phyloP scores from a whole-genome alignment of 2,888 invertebrate species.

The Tanytarsus gracilentus region DNA sequence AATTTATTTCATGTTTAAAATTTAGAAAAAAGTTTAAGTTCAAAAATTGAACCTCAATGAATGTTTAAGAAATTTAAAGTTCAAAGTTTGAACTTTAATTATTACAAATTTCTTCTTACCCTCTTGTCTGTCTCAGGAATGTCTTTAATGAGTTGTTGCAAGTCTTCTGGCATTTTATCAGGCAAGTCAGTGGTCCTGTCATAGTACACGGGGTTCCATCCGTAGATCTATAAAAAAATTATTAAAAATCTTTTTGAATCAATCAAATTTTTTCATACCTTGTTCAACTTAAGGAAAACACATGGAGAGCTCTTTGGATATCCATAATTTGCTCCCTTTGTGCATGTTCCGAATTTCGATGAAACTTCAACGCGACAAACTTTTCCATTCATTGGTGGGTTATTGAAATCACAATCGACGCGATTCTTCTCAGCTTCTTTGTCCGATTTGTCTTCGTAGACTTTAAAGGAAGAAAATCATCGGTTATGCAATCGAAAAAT shows the following conservation, averaged over 20 bases:
- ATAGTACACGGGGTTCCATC: constrained; percentile 74
- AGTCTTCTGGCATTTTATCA: constrained; percentile 61
- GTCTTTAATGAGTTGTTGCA: constrained; percentile 58
- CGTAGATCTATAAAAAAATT: constrained; percentile 60
- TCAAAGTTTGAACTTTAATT: background rate
- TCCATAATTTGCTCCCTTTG: constrained; percentile 69
- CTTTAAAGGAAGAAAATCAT: background rate
- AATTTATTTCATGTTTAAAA: too few relatives aligned
- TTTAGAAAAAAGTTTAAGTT: background rate
- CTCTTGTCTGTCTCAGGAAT: constrained; percentile 40
- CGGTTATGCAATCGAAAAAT: background rate
- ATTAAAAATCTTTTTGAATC: background rate
- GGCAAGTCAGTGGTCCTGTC: constrained; percentile 63
- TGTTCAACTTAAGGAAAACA: constrained; percentile 93
- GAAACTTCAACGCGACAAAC: constrained; percentile 73
- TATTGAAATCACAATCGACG: constrained; percentile 56
- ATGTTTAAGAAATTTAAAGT: background rate
- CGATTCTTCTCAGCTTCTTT: constrained; percentile 50
- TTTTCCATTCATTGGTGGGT: constrained; percentile 53
- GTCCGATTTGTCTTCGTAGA: background rate
- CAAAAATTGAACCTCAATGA: background rate
- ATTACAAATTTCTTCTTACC: constrained; percentile 35
- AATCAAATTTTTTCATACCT: constrained; percentile 44
- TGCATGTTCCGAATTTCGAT: constrained; percentile 63
- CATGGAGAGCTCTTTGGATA: constrained; percentile 83